Evolutionary conservation across 2,888 invertebrate genomes (phyloP).

Genomic region (Lithophane semibrunnea): DNA sequence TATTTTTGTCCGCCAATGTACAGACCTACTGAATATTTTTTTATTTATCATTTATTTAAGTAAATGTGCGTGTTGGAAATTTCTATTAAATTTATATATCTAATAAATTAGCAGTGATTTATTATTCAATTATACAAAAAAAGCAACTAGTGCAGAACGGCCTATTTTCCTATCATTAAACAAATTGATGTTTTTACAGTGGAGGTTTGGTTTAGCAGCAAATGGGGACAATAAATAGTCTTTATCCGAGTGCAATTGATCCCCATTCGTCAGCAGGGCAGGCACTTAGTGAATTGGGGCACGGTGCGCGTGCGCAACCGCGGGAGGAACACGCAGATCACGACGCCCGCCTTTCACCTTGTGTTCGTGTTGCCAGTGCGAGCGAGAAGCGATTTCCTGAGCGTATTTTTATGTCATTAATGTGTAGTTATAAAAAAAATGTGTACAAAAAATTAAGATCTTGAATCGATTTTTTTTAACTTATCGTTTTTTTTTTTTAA

Average conservation of each 20-base stretch:
- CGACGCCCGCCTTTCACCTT: conserved; percentile 79
- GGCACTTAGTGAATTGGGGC: conserved; percentile 83
- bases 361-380: conserved; percentile 50
- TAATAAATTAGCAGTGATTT: conserved; percentile 58
- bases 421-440: neutral
- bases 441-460: neutral
- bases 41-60: conserved; percentile 26
- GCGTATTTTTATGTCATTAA: conserved; percentile 4
- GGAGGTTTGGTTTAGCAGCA: conserved; percentile 64
- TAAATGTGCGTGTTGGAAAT: neutral
- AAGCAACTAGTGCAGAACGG: conserved; percentile 54
- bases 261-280: conserved; percentile 79
- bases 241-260: conserved; percentile 75
- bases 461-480: neutral
- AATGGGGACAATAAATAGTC: conserved; percentile 72
- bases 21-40: conserved; percentile 11
- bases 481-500: neutral
- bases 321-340: conserved; percentile 69
- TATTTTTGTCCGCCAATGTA: conserved; percentile 45
- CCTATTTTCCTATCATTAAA: conserved; percentile 70
- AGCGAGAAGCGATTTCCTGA: conserved; percentile 43
- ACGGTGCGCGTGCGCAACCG: conserved; percentile 72
- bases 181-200: conserved; percentile 67
- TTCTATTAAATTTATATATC: conserved; percentile 24
- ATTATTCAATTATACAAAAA: conserved; percentile 55